Conservation (phyloP, 2,888 invertebrate genomes). For the Hirtodrosophila alboralis region DNA sequence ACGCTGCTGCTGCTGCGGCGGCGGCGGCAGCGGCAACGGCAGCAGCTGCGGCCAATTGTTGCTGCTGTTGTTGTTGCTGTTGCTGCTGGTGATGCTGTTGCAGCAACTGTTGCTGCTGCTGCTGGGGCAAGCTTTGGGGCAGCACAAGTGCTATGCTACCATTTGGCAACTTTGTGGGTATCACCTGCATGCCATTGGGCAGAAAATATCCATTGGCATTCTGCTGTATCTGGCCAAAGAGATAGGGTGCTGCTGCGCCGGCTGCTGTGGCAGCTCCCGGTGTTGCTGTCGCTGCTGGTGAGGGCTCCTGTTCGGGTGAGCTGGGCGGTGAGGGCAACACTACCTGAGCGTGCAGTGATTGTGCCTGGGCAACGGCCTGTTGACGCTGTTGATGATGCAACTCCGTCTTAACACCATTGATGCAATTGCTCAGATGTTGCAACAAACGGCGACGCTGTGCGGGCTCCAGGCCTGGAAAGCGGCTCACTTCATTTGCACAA, state of each 20-base stretch:
- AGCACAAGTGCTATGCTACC: constrained; percentile 93
- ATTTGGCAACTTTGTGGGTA: constrained; percentile 92
- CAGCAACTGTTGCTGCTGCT: constrained; percentile 84
- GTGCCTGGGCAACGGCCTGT: constrained; percentile 67
- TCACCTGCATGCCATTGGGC: constrained; percentile 90
- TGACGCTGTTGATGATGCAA: constrained; percentile 82
- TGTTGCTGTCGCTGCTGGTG: constrained; percentile 58
- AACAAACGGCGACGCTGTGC: constrained; percentile 89
- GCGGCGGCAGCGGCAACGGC: constrained; percentile 70
- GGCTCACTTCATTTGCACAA: constrained; percentile 92
- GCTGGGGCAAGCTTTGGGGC: constrained; percentile 87
- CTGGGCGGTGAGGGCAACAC: constrained; percentile 85
- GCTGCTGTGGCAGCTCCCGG: constrained; percentile 53
- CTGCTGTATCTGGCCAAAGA: constrained; percentile 81
- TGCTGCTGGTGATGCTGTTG: constrained; percentile 86
- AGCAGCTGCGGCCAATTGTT: constrained; percentile 84
- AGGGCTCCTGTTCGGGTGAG: constrained; percentile 83
- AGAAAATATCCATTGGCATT: constrained; percentile 86
- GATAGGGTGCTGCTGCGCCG: constrained; percentile 63
- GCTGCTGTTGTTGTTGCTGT: constrained; percentile 83
- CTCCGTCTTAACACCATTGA: constrained; percentile 84
- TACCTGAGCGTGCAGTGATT: constrained; percentile 85
- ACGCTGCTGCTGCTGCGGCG: constrained; percentile 70
- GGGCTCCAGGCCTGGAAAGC: constrained; percentile 90
- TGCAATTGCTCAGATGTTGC: constrained; percentile 90